Percentiles rank a stretch among this genome's conserved stretches.
Evolutionary conservation across 2,888 invertebrate species (phyloP).

Genomic region (Sympetrum striolatum): DNA sequence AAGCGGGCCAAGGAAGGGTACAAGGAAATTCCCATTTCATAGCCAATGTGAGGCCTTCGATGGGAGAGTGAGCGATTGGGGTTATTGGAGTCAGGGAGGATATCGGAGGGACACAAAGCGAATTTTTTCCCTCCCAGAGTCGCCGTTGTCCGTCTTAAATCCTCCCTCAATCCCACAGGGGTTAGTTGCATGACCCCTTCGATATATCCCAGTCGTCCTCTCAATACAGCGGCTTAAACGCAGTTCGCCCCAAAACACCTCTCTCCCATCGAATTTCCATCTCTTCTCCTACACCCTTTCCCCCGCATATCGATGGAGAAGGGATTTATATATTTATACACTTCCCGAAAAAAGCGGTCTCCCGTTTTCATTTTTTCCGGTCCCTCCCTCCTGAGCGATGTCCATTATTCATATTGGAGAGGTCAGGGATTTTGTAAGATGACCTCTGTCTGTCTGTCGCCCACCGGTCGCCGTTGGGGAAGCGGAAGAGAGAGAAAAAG

Average conservation of each 20-base stretch:
- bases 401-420: conserved; percentile 38
- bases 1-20: neutral
- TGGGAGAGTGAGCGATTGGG: neutral
- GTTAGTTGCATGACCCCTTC: neutral
- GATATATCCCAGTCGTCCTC: neutral
- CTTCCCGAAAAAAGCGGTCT: conserved; percentile 13
- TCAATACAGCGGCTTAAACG: neutral
- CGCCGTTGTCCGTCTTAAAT: neutral
- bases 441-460: conserved; percentile 34
- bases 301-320: conserved; percentile 24
- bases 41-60: neutral
- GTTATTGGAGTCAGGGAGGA: neutral
- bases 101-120: neutral
- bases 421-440: conserved; percentile 41
- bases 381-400: neutral
- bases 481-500: neutral
- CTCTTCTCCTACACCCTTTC: neutral
- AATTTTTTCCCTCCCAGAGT: neutral
- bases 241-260: neutral
- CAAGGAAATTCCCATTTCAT: neutral
- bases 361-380: conserved; percentile 5
- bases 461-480: neutral
- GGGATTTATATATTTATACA: conserved; percentile 43
- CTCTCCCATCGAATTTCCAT: neutral
- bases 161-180: neutral